phyloP scores from a whole-genome alignment of 2,797 vertebrate species.

The Merluccius polli region DNA sequence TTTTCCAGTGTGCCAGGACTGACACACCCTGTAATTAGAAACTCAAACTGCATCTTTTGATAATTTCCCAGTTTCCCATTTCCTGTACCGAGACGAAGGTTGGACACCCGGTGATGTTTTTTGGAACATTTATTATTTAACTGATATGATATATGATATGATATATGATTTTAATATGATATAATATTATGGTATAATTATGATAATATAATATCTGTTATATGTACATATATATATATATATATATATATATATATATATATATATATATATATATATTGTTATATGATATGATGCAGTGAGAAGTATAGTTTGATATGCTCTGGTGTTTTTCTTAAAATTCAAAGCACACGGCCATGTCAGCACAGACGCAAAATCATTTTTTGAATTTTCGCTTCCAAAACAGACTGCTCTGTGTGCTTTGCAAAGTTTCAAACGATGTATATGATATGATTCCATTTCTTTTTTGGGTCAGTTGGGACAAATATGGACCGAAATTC shows the following conservation, averaged over 20 bases:
- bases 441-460: too few relatives aligned
- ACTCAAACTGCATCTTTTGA: slow-evolving; percentile 65
- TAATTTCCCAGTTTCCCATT: slow-evolving; percentile 56
- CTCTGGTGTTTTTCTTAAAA: not conserved
- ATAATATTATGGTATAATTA: not conserved
- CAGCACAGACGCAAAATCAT: not conserved
- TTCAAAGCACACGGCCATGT: not conserved
- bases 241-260: too few relatives aligned
- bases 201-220: not conserved
- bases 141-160: not conserved
- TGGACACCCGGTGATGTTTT: not conserved
- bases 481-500: not conserved
- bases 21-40: slow-evolving; percentile 78
- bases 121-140: not conserved
- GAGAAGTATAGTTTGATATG: not conserved
- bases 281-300: not conserved
- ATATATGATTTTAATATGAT: not conserved
- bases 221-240: too few relatives aligned
- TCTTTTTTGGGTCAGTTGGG: not conserved
- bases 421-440: too few relatives aligned
- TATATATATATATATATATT: too few relatives aligned
- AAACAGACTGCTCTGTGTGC: not conserved
- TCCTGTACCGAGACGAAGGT: slow-evolving; percentile 13
- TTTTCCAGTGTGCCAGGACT: slow-evolving; percentile 64
- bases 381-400: not conserved